Evolutionary conservation across 2,797 vertebrate species (phyloP).

Genomic region (Pseudomugil gertrudae): DNA sequence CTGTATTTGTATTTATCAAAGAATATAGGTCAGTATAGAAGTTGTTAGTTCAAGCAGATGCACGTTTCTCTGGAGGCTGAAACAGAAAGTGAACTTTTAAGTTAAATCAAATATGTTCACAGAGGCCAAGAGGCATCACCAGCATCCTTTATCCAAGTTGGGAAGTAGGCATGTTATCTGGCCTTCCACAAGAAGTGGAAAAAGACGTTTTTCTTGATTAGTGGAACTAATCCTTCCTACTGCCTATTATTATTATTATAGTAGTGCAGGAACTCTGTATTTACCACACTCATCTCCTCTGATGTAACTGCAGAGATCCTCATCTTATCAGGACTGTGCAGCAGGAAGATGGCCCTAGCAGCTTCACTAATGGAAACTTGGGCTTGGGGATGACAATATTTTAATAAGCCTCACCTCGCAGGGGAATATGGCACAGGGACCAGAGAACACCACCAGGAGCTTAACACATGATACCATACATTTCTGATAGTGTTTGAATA

Average conservation of each 20-base stretch:
- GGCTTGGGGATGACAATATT: slow-evolving; percentile 56
- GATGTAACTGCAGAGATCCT: slow-evolving; percentile 53
- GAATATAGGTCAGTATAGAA: slow-evolving; percentile 19
- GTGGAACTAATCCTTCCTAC: slow-evolving; percentile 53
- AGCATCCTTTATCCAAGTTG: slow-evolving; percentile 24
- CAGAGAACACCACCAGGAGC: slow-evolving; percentile 22
- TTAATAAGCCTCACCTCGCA: slow-evolving; percentile 35
- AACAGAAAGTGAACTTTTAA: slow-evolving; percentile 36
- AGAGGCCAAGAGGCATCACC: slow-evolving; percentile 30
- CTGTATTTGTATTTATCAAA: slow-evolving; percentile 2
- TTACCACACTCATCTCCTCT: slow-evolving; percentile 63
- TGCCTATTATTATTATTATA: slow-evolving; percentile 52
- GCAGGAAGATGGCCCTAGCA: slow-evolving; percentile 65
- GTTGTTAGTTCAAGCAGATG: not conserved
- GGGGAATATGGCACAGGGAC: slow-evolving; percentile 34
- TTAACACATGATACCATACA: slow-evolving; percentile 36
- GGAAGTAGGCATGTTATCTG: slow-evolving; percentile 38
- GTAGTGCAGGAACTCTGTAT: slow-evolving; percentile 70
- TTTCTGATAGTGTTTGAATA: slow-evolving; percentile 2
- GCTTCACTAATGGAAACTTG: slow-evolving; percentile 66
- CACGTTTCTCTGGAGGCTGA: slow-evolving; percentile 17
- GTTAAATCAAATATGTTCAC: slow-evolving; percentile 29
- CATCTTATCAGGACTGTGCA: slow-evolving; percentile 71
- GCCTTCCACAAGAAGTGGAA: slow-evolving; percentile 44
- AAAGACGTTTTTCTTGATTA: slow-evolving; percentile 58